Evolutionary conservation across 1,140 invertebrate species (phyloP), one percentile per base, ranked within the genome.

Genomic region (Anagrus nilaparvatae): DNA sequence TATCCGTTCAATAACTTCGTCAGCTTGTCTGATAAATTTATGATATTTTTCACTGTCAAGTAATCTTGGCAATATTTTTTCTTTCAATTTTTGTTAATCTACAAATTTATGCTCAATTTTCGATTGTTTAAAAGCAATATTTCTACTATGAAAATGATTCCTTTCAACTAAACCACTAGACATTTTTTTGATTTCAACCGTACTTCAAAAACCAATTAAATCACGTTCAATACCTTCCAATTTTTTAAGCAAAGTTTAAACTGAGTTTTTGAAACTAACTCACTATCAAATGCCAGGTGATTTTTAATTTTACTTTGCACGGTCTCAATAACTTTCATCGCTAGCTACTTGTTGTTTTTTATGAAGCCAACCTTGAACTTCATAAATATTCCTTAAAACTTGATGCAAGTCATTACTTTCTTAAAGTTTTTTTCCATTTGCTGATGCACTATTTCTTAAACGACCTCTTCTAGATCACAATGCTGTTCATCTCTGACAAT

Each of bases 261-360:
- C 86, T 0, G 87, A 87, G 51, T 88, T 83, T 67, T 93, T 5
- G 91, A 91, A n/a, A 81, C 68, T 19, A 97, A 69, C 65, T 98
- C 95, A 0, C 91, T 85, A 57, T 97, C 93, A 60, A 97, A 97
- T 1, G 91, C 90, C 1, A 86, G 77, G 56, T 98, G 94, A 59
- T 95, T 95, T 63, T 97, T 92, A 36, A 97, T 94, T 69, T 98
- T 98, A 54, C 87, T 91, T 55, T 95, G 86, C 16, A 98, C 70
- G 79, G 54, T 97, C 91, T 34, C 89, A 72, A 64, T 96, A 97
- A 55, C 79, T 88, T 60, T 97, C 93, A 62, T 96, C 92, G 32
- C 75, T 76, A 0, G 91, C 92, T 8, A 92, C 79, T 62, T 96
- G 90, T 51, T 94, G 76, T 65, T 96, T 96, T 55, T 95, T 87